Percentiles rank a stretch among this genome's conserved stretches.
Conservation (phyloP, 2,113 vertebrate genomes). For the Xiphias gladius region DNA sequence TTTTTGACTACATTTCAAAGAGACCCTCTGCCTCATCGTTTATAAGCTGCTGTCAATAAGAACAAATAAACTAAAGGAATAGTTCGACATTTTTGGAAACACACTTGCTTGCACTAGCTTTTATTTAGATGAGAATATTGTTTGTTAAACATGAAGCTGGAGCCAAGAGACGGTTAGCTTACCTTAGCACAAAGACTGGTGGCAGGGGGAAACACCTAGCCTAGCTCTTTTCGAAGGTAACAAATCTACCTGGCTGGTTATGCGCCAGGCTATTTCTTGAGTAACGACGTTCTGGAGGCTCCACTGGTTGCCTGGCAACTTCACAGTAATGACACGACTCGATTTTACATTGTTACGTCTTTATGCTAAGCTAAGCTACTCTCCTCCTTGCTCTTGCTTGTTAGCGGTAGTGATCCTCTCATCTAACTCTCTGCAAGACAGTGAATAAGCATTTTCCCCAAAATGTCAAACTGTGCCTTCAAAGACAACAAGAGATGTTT, state of each 20-base stretch:
- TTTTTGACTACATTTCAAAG: not conserved
- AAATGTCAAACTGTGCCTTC: no score
- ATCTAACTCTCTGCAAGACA: no score
- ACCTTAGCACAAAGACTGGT: not conserved
- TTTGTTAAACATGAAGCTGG: not conserved
- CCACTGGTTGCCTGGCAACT: no score
- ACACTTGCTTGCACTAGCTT: not conserved
- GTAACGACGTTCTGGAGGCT: not conserved
- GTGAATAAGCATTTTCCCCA: no score
- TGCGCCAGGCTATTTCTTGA: not conserved
- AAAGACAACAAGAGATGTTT: not conserved
- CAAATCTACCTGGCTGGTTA: not conserved
- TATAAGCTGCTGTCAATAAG: not conserved
- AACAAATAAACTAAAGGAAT: not conserved
- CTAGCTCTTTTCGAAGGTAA: not conserved
- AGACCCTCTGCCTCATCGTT: not conserved
- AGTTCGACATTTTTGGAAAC: not conserved
- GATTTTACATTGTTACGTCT: no score
- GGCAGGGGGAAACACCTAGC: not conserved
- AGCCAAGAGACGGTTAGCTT: not conserved
- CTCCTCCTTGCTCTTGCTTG: no score
- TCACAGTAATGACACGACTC: no score
- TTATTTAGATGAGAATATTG: not conserved
- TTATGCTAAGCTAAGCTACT: no score
- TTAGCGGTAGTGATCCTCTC: no score